Evolutionary conservation across 2,113 vertebrate species (phyloP), one percentile per base, ranked within the genome.

Genomic region (Arothron firmamentum): DNA sequence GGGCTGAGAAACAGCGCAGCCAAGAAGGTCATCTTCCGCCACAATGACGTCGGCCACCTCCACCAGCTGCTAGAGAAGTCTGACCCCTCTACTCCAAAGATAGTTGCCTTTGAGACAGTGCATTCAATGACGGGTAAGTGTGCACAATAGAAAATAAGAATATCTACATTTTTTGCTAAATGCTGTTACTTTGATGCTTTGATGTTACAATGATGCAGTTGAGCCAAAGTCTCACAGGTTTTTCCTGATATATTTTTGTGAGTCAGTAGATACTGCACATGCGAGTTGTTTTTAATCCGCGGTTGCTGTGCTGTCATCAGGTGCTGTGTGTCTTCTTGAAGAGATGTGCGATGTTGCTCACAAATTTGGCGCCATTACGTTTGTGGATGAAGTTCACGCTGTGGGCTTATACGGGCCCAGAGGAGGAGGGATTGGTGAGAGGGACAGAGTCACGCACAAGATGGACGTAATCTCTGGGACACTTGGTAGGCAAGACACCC

Each of bases 401-500:
- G 94, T 97, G 52, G 95, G 95, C 43, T 82, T 98, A 8, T 96
- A 97, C 0, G 94, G 95, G 1, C 53, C 91, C 48, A 86, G 56
- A 59, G 96, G 96, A 0, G 95, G 95, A 0, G 95, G 96, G 0
- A 95, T 97, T 11, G 95, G 95, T 4, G 95, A 98, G 70, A 87
- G 94, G 3, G 95, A 98, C 16, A 92, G 93, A 41, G 80, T 97
- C 73, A 94, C 97, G 95, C 90, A 93, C 53, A 98, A 98, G 84
- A 96, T 97, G 93, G 95, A 97, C 83, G 94, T 97, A 67, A 94
- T 97, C 81, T 97, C 96, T 13, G 95, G 95, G 56, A 98, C 95
- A 0, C 93, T 98, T 0, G 94, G 96, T 96, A 85, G 67, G 92
- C 25, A 31, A 5, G 57, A n/a, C 17, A n/a, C 17, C 58, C 19